A percentile compares a stretch with the other conserved stretches of the same genome.
phyloP scores from a whole-genome alignment of 1,140 invertebrate genomes.

The Heliconius melpomene region DNA sequence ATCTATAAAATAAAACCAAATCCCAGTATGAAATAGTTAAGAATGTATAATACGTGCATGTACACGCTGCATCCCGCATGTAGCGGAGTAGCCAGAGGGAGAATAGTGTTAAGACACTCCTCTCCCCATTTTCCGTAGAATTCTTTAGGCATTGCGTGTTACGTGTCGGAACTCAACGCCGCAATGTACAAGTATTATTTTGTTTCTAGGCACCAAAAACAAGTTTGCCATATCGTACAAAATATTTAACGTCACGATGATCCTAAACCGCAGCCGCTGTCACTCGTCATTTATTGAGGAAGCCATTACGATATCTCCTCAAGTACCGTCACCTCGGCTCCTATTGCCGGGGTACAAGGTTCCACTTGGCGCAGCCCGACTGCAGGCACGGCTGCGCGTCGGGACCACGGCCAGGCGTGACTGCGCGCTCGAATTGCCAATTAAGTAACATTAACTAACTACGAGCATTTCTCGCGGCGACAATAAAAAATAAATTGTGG shows the following conservation, averaged over 20 bases:
- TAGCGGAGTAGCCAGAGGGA: no score
- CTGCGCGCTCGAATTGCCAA: constrained; percentile 65
- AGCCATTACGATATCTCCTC: constrained; percentile 26
- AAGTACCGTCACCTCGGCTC: background rate
- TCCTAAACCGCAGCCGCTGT: constrained; percentile 36
- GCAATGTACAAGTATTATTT: no score
- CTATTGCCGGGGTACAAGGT: constrained; percentile 13
- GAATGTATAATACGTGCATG: background rate
- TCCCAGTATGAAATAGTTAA: background rate
- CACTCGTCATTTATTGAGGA: constrained; percentile 43
- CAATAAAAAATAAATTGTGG: constrained; percentile 51
- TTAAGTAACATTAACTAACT: constrained; percentile 64
- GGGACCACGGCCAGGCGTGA: constrained; percentile 50
- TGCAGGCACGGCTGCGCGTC: background rate
- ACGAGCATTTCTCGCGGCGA: constrained; percentile 56
- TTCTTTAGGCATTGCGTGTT: no score
- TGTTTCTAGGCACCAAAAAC: background rate
- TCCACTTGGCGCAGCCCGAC: background rate
- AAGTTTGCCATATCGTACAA: background rate
- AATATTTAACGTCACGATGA: constrained; percentile 30
- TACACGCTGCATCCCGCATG: no score
- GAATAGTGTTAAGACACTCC: no score
- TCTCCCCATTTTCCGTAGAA: no score
- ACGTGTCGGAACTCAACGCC: no score
- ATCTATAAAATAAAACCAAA: background rate